These are phyloP conservation scores for Stenchaetothrips biformis DNA, from an alignment of 2,888 invertebrate species.

Conservation along the genomic window DNA sequence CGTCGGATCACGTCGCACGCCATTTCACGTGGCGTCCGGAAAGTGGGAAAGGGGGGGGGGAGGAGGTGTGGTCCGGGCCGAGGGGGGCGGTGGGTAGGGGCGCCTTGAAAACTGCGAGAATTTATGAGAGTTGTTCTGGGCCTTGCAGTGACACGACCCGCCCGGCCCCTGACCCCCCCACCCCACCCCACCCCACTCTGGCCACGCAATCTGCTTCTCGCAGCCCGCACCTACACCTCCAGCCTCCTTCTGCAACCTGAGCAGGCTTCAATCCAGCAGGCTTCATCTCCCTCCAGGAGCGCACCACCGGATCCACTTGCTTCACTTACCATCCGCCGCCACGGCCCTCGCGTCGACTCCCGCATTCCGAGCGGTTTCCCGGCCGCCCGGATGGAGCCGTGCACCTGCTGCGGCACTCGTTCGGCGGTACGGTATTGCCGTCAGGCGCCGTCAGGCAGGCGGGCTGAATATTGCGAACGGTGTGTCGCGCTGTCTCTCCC, in stretches of 20 bases:
- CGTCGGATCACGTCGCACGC: too few relatives aligned
- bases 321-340: too few relatives aligned
- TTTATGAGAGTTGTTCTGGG: conserved; percentile 21
- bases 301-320: too few relatives aligned
- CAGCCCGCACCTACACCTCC: background rate
- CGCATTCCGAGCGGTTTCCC: too few relatives aligned
- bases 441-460: background rate
- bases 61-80: background rate
- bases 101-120: conserved; percentile 7
- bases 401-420: background rate
- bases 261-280: too few relatives aligned
- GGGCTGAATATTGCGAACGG: too few relatives aligned
- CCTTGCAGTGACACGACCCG: conserved; percentile 5
- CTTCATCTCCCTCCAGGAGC: background rate
- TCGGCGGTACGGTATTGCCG: background rate
- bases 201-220: background rate
- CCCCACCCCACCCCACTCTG: background rate
- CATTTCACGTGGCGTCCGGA: background rate
- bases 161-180: background rate
- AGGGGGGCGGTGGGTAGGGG: background rate
- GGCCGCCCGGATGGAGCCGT: background rate
- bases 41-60: background rate
- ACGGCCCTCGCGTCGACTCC: too few relatives aligned
- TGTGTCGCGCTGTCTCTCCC: too few relatives aligned
- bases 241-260: background rate